Base-by-base conservation (phyloP, 2,888 invertebrate genomes). In the Chaetogeoica ovagalla region DNA sequence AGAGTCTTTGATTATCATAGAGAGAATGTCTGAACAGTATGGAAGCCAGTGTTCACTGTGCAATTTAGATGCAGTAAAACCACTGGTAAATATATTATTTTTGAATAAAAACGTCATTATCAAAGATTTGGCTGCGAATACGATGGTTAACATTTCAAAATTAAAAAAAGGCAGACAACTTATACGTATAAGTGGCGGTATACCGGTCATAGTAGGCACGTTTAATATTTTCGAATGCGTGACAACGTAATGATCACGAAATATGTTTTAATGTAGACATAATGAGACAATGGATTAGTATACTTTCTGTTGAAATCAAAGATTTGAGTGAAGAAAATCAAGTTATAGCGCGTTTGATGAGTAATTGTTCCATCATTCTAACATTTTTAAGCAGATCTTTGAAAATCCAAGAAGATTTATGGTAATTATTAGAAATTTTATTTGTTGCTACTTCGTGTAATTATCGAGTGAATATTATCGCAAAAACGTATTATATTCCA, bases 91-190 rank as follows among this genome's bases (percentile, higher is more conserved):
- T 9, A 63, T 79, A 39, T 55, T 70, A 3, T 13, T 79, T 4
- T 57, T 63, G 1, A 55, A 62, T 8, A 70, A 70, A 1, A 55
- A 52, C 2, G 6, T 57, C 63, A 23, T 11, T 3, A 0, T 71
- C 2, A 21, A 23, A n/a, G 11, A 15, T 17, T 52, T 71, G 17
- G 55, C 62, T 6, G 15, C 43, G 7, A 63, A 63, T 0, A 79
- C 55, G 9, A 19, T 79, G 23, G 13, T 9, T 1, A 71, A 71
- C 19, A 57, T 79, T 19, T 39, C 71, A 2, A 52, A 63, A 8
- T 6, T 79, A 5, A 52, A 15, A 5, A 79, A 5, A 57, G 79
- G 79, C 15, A 55, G 79, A 39, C 71, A 79, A 19, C 70, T 79
- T 23, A 63, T 79, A 9, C 79, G 79, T 0, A 6, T 70, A 17